Evolutionary conservation across 2,888 invertebrate genomes (phyloP), one percentile per base, ranked within the genome.

Genomic region (Uropetala carovei): DNA sequence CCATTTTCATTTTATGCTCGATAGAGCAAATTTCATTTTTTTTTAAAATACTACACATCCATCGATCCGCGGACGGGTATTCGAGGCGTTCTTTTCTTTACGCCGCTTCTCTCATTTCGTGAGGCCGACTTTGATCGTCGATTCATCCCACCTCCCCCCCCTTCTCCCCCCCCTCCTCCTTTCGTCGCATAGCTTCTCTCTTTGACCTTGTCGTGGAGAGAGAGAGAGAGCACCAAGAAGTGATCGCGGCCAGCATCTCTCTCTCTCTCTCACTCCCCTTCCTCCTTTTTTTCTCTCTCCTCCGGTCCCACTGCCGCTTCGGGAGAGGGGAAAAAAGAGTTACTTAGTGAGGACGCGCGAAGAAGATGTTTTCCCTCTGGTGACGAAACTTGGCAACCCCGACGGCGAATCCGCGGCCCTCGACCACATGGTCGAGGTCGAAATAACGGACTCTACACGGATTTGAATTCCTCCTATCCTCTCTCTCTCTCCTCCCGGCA

Each of bases 151-250:
- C 27, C 75, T 22, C 75, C 75, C 22, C 75, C 10, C 7, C 22
- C 27, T 13, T 22, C 75, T 7, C 13, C n/a, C 10, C 27, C 75
- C 27, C 75, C 75, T 13, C 43, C 43, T 43, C 43, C 43, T 43
- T 43, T 43, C 43, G 14, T 27, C 75, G 75, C 75, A 75, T 75
- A 75, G 43, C 43, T 43, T 43, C 27, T 75, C 27, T 0, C 27
- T 13, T 22, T 75, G 75, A 75, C 75, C 75, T 75, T 75, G 75
- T 75, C 75, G 75, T 75, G 75, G 75, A 75, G 75, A 43, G 43
- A 75, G 75, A n/a, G 75, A 75, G 75, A 43, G 43, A 75, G 75
- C n/a, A 13, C 22, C 75, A 27, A 22, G 22, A 27, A 27, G 27
- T 27, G 75, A 75, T 75, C 43, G 43, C 43, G 1, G 43, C 43